Conservation (phyloP, 2,113 vertebrate genomes). For the Aythya baeri region DNA sequence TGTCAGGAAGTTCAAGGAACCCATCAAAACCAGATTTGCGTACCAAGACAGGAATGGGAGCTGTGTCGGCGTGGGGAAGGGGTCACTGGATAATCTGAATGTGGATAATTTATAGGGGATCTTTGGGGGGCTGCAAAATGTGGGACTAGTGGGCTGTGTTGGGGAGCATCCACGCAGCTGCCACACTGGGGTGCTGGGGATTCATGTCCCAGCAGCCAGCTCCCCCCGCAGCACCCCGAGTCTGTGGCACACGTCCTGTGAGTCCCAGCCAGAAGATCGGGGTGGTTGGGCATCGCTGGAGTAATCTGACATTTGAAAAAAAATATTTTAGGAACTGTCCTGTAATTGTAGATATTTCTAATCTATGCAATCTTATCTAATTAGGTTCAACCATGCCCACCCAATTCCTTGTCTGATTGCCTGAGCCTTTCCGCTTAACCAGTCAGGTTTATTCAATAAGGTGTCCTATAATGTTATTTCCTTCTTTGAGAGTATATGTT, state of each 20-base stretch:
- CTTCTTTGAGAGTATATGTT: constrained; percentile 51
- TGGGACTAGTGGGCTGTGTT: accelerated
- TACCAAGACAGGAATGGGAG: not conserved
- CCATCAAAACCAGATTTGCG: not conserved
- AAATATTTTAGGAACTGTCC: constrained; percentile 55
- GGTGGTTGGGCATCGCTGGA: not conserved
- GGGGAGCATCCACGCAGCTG: accelerated
- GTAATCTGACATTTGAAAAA: constrained; percentile 37
- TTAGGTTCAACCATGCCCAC: constrained; percentile 50
- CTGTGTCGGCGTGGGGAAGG: not conserved
- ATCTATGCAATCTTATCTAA: constrained; percentile 51
- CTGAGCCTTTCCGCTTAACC: constrained; percentile 49
- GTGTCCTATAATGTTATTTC: constrained; percentile 66
- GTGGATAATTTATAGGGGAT: not conserved
- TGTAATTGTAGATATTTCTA: constrained; percentile 53
- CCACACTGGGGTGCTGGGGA: not conserved
- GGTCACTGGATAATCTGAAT: not conserved
- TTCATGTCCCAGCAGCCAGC: not conserved
- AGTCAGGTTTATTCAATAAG: constrained; percentile 65
- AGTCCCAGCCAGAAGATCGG: accelerated
- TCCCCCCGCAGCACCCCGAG: accelerated
- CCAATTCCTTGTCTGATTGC: constrained; percentile 46
- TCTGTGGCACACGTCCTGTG: not conserved
- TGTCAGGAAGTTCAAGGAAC: not conserved
- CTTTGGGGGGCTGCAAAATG: not conserved